Base-by-base conservation (phyloP, 2,888 invertebrate genomes). In the Oegoconia quadripuncta region DNA sequence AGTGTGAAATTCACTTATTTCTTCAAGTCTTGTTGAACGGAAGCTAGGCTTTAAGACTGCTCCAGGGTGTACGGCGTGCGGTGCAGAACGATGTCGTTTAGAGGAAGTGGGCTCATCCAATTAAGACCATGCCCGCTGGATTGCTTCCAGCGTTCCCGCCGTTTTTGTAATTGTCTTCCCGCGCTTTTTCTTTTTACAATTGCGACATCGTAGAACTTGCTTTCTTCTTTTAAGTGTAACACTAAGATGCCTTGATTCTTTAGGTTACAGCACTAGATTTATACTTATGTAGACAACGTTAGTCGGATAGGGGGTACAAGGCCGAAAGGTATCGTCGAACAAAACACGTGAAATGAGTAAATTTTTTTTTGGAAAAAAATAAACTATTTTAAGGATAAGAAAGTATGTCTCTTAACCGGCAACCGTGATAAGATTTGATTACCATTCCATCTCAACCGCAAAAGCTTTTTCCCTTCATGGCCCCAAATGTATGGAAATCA, bases 41-140 rank as follows among this genome's bases (percentile, higher is more conserved):
- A n/a, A n/a, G 52, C 55, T 32, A 43, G 36, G 29, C 38, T 35
- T 28, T 14, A 13, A 32, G 48, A 51, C 35, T 46, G 48, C 50
- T 47, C n/a, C n/a, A 57, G 40, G 12, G 14, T 6, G 35, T 45
- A 49, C 45, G 43, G 41, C 50, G 41, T 44, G 57, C 52, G 59
- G 59, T 33, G 40, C 49, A 49, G 52, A 52, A 50, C 48, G 67
- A 73, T 74, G 74, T 75, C 81, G 74, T 82, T 81, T 79, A 78
- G 73, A 78, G 64, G 76, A 81, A 84, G 79, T 79, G 74, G 78
- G 79, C 78, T 78, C 82, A 82, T 86, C 81, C 84, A 86, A 86
- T 86, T 84, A 86, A 81, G 78, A 82, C 70, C 73, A 69, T 65
- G 70, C 71, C 64, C 74, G 64, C 71, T 82, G 82, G 77, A 84